phyloP scores from a whole-genome alignment of 2,113 vertebrate genomes.

The Chloropsis cyanopogon region DNA sequence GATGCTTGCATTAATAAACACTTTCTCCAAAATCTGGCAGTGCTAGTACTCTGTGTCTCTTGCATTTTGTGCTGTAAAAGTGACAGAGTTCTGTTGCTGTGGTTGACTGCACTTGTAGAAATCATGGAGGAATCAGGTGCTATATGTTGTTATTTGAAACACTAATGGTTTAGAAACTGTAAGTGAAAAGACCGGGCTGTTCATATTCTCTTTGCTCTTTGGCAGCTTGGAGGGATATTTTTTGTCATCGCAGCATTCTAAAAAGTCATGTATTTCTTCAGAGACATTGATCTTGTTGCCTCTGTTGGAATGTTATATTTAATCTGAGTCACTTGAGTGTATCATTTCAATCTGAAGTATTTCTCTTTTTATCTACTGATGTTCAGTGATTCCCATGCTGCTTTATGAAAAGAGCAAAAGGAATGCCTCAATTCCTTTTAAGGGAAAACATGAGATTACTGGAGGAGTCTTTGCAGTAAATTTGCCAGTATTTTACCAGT shows the following conservation, averaged over 20 bases:
- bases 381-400: constrained; percentile 6
- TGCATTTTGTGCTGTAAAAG: background rate
- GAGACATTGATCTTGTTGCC: background rate
- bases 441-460: constrained; percentile 7
- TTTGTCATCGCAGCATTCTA: background rate
- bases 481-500: background rate
- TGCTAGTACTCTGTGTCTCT: background rate
- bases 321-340: background rate
- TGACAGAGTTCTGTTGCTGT: background rate
- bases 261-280: background rate
- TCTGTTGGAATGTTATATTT: background rate
- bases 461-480: background rate
- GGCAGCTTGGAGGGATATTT: background rate
- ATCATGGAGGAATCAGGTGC: background rate
- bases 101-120: background rate
- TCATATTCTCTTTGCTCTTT: background rate
- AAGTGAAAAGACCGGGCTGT: background rate
- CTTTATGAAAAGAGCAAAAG: background rate
- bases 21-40: background rate
- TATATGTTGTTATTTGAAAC: background rate
- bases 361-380: background rate
- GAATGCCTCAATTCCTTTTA: constrained; percentile 32
- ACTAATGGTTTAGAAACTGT: background rate
- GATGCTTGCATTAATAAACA: background rate
- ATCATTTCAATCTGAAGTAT: background rate